Base-by-base conservation (phyloP, 2,113 vertebrate genomes). In the Atherinomorus stipes region DNA sequence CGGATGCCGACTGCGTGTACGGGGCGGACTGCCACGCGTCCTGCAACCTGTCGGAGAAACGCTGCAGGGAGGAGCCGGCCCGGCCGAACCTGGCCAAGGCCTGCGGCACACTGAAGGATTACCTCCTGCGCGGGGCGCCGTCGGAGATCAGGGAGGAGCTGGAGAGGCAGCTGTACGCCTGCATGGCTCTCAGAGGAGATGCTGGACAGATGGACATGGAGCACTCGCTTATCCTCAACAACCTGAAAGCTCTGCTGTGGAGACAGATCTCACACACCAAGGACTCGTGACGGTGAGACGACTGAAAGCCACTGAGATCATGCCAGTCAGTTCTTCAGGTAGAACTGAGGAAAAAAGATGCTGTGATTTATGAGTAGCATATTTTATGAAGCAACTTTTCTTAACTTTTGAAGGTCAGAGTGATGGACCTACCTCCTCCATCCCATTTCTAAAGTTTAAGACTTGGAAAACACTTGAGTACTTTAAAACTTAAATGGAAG, bases 171-270 rank as follows among this genome's bases (percentile, higher is more conserved):
- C 81, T 99, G 78, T 98, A 98, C 28, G 95, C 96, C 54, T 99
- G 98, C 56, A 96, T 98, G 89, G 96, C 96, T 73, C 96, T 99
- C 40, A 96, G 94, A 85, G 96, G 96, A 53, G 93, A 94, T 47
- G 95, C 96, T n/a, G 94, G 95, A 78, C 96, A 99, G 93, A 97
- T 99, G 96, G 96, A 99, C 93, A 98, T 99, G 96, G 97, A 99
- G 86, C 98, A 99, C 89, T 97, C 98, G 10, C 95, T 99, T 59
- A 97, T 98, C 87, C 93, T 99, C 54, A 99, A 99, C 92, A 99
- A 98, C 85, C 90, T 99, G 87, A 99, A 99, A 90, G 97, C 97
- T 64, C 93, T 99, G 89, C 89, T 99, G 88, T 99, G 98, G 98
- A 98, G 96, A 89, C 98, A 98, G 93, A 99, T 99, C 90, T 99